Evolutionary conservation across 2,888 invertebrate species (phyloP).

Genomic region (Rotaria socialis): DNA sequence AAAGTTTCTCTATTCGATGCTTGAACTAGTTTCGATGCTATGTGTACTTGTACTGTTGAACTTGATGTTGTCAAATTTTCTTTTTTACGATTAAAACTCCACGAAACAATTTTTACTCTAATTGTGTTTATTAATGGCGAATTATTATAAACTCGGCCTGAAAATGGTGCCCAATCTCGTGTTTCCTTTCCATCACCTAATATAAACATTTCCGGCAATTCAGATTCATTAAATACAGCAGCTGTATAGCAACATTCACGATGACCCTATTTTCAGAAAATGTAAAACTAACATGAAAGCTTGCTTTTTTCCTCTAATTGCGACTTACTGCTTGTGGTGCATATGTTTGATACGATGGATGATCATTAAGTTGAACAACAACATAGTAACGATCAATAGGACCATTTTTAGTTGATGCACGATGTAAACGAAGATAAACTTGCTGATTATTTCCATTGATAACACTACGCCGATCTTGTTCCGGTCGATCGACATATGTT

Average conservation of each 20-base stretch:
- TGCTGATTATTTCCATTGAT: background rate
- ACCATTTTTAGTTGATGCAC: constrained; percentile 33
- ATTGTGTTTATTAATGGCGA: background rate
- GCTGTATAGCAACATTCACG: constrained; percentile 25
- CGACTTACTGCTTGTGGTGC: background rate
- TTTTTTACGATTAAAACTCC: constrained; percentile 20
- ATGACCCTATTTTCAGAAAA: background rate
- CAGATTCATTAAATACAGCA: background rate
- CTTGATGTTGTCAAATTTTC: constrained; percentile 37
- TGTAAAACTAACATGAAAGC: background rate
- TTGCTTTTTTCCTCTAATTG: background rate
- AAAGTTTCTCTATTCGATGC: background rate
- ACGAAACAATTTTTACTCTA: background rate
- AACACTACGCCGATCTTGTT: background rate
- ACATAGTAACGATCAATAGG: constrained; percentile 34
- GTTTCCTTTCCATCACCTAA: constrained; percentile 23
- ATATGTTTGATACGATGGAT: background rate
- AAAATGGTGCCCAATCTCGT: background rate
- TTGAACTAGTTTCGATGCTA: background rate
- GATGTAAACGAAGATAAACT: background rate
- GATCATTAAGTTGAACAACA: background rate
- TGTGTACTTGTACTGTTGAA: background rate
- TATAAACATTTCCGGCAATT: background rate
- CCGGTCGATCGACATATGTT: constrained; percentile 20
- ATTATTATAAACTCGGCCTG: background rate